Conservation (phyloP, 2,797 vertebrate species). For the Allenopithecus nigroviridis region DNA sequence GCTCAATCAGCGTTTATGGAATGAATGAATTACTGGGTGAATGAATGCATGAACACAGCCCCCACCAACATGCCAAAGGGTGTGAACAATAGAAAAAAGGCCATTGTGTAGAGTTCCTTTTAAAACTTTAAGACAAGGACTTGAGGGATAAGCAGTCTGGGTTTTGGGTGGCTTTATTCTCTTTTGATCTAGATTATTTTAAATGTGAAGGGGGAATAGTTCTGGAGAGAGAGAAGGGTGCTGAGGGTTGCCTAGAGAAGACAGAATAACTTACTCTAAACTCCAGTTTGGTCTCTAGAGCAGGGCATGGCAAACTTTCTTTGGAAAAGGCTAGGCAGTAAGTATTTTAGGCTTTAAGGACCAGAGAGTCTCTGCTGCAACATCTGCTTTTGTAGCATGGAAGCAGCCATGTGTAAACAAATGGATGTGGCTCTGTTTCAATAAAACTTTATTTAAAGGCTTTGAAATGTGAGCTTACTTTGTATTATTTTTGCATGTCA, state of each 20-base stretch:
- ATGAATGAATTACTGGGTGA: background rate
- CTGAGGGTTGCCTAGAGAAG: background rate
- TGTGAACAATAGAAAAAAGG: background rate
- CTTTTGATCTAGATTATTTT: background rate
- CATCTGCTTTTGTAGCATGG: background rate
- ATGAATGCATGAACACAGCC: background rate
- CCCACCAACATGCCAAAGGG: background rate
- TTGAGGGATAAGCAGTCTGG: background rate
- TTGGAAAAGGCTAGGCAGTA: background rate
- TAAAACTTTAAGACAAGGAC: background rate
- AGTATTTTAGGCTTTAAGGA: background rate
- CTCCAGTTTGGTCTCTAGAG: background rate
- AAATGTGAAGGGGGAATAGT: background rate
- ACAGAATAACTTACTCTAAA: background rate
- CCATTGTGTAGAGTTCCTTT: background rate
- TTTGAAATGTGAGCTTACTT: background rate
- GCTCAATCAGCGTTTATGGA: background rate
- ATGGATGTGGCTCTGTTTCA: background rate
- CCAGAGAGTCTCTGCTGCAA: background rate
- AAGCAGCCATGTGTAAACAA: background rate
- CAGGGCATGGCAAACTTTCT: background rate
- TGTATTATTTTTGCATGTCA: background rate
- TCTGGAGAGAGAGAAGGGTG: background rate
- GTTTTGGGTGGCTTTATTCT: background rate
- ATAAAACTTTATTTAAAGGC: background rate